These are phyloP conservation scores for Lipophrys pholis DNA, from an alignment of 2,113 vertebrate genomes.

Conservation along the genomic window DNA sequence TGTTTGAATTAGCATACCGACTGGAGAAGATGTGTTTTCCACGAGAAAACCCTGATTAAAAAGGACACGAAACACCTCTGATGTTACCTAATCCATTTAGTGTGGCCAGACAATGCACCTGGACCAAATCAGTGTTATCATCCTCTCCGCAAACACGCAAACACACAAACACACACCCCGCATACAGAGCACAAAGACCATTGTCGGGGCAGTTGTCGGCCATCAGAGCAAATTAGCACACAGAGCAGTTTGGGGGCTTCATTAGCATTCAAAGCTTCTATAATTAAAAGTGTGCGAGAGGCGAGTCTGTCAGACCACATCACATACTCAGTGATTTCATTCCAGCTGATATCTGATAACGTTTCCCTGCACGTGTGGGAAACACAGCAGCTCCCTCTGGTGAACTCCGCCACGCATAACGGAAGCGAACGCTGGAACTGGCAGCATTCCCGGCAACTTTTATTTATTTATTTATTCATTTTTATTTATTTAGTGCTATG, in stretches of 20 bases:
- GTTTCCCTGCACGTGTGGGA: background rate
- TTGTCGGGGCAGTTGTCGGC: constrained; percentile 25
- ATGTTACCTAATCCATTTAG: constrained; percentile 23
- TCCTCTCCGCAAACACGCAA: background rate
- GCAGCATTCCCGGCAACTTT: background rate
- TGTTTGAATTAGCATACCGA: background rate
- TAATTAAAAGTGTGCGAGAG: constrained; percentile 25
- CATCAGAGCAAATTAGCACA: constrained; percentile 48
- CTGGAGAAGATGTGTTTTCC: constrained; percentile 6
- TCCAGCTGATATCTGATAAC: constrained; percentile 4
- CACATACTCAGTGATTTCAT: constrained; percentile 7
- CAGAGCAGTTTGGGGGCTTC: constrained; percentile 39
- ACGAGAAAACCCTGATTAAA: constrained; percentile 6
- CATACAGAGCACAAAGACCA: constrained; percentile 9
- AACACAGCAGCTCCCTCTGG: background rate
- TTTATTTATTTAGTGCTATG: background rate
- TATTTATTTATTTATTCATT: background rate
- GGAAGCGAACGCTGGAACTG: background rate
- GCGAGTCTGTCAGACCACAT: constrained; percentile 31
- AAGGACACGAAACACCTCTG: constrained; percentile 8
- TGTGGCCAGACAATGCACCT: constrained; percentile 26
- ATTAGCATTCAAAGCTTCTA: constrained; percentile 48
- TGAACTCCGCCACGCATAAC: background rate
- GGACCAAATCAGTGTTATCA: constrained; percentile 34
- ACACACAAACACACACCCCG: background rate